Conservation (phyloP, 2,888 invertebrate genomes). For the Xanthorhoe spadicearia region DNA sequence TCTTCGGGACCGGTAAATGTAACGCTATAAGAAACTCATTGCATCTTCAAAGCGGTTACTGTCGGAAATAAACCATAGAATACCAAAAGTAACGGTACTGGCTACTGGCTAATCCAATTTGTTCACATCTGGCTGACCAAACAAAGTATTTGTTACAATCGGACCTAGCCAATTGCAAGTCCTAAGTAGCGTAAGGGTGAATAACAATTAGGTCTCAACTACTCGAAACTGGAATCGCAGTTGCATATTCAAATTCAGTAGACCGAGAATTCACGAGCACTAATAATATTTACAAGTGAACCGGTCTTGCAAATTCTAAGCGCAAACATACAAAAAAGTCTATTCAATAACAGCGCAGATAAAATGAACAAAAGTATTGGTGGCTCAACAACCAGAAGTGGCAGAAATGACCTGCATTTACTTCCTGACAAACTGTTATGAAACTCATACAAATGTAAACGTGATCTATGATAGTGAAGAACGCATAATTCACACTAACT, state of each 20-base stretch:
- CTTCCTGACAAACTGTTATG: constrained; percentile 28
- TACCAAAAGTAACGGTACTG: constrained; percentile 31
- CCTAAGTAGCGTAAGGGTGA: constrained; percentile 15
- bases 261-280: constrained; percentile 7
- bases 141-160: not conserved
- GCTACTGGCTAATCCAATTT: constrained; percentile 23
- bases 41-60: constrained; percentile 35
- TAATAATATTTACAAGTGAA: not conserved
- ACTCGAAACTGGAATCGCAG: constrained; percentile 11
- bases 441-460: constrained; percentile 27
- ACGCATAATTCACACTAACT: constrained; percentile 46
- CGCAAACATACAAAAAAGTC: not conserved
- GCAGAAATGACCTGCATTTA: constrained; percentile 12
- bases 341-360: constrained; percentile 11
- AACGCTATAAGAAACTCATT: constrained; percentile 40
- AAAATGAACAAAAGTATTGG: constrained; percentile 6
- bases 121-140: constrained; percentile 15
- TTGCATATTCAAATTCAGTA: constrained; percentile 17
- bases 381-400: constrained; percentile 22
- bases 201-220: constrained; percentile 18
- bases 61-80: constrained; percentile 28
- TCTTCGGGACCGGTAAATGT: constrained; percentile 45
- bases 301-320: not conserved
- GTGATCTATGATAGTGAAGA: constrained; percentile 45
- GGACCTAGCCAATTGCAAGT: constrained; percentile 17